Base-by-base conservation (phyloP, 1,140 invertebrate species). In the Bombus cullumanus region DNA sequence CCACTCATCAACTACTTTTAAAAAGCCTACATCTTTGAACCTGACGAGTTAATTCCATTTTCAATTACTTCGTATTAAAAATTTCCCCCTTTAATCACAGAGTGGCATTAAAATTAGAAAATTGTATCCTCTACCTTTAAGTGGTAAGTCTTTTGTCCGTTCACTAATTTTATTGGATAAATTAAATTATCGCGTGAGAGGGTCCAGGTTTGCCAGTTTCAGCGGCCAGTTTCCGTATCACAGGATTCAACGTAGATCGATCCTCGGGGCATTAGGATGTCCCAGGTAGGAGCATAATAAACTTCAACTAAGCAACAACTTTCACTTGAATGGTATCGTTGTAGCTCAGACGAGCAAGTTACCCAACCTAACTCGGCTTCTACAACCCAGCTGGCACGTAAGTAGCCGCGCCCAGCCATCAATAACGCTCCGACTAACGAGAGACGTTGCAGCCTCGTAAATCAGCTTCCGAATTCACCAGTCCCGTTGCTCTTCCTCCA, bases 391-490 rank as follows among this genome's bases (percentile, higher is more conserved):
- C 39, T 76, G 34, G 18, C 53, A 34, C 43, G 31, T 75, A 64
- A 80, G 41, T 68, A 53, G 72, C 39, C 78, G 57, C 72, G 82
- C 71, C 83, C 77, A 88, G 79, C 83, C 79, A 72, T 59, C 82
- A 85, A 85, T 85, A 85, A 84, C 64, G 68, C 22, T 28, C n/a
- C 73, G 62, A 43, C 37, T 85, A 81, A 81, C 68, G 83, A 81
- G 83, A 78, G 39, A 66, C 81, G 75, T 37, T 39, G 64, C 68
- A 80, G 83, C 57, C 83, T 86, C 83, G 88, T 89, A 89, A 89
- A 89, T 88, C 87, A 88, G 87, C 62, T 69, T 69, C 59, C 73
- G 76, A 89, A 69, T 89, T 89, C 74, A 72, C 37, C 64, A 57
- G 43, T 18, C 34, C n/a, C 10, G 13, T 22, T 22, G 41, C 28